Percentiles rank a stretch among this genome's conserved stretches.
These are phyloP conservation scores for Cybosia mesomella DNA, from an alignment of 2,888 invertebrate genomes.

Conservation along the genomic window DNA sequence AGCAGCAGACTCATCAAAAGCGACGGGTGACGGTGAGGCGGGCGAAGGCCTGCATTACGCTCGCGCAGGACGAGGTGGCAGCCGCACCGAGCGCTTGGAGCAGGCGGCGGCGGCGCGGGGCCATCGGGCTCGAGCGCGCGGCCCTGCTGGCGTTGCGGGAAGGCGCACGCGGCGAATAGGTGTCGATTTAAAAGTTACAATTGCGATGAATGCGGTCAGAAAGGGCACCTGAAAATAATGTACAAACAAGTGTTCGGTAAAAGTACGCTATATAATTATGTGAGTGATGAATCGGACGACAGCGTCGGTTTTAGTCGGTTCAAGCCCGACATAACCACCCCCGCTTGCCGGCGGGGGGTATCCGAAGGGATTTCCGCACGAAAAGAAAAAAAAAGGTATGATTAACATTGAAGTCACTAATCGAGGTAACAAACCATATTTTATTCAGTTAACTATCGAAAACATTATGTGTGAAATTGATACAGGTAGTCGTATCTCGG, in stretches of 20 bases:
- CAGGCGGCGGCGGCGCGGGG: neutral
- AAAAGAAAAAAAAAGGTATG: too few species aligned
- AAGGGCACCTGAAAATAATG: conserved; percentile 47
- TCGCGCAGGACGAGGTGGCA: neutral
- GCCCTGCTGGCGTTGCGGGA: conserved; percentile 37
- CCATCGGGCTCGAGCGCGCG: conserved; percentile 5
- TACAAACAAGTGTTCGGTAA: conserved; percentile 33
- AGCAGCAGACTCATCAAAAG: conserved; percentile 14
- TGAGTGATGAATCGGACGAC: neutral
- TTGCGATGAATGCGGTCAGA: too few species aligned
- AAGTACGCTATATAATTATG: neutral
- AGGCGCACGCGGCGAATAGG: too few species aligned
- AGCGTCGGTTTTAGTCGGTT: neutral
- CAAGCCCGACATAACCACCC: neutral
- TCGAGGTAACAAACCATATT: too few species aligned
- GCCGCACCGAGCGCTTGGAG: too few species aligned
- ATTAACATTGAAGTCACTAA: too few species aligned
- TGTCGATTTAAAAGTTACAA: too few species aligned
- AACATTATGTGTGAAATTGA: too few species aligned
- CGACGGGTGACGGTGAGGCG: conserved; percentile 15
- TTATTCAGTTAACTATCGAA: too few species aligned
- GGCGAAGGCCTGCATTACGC: conserved; percentile 13
- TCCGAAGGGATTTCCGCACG: too few species aligned
- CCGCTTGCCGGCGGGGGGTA: too few species aligned
- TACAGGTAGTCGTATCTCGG: too few species aligned